Percentiles rank a stretch among this genome's conserved stretches.
These are phyloP conservation scores for Vipera ursinii DNA, from an alignment of 2,797 vertebrate genomes.

Conservation along the genomic window DNA sequence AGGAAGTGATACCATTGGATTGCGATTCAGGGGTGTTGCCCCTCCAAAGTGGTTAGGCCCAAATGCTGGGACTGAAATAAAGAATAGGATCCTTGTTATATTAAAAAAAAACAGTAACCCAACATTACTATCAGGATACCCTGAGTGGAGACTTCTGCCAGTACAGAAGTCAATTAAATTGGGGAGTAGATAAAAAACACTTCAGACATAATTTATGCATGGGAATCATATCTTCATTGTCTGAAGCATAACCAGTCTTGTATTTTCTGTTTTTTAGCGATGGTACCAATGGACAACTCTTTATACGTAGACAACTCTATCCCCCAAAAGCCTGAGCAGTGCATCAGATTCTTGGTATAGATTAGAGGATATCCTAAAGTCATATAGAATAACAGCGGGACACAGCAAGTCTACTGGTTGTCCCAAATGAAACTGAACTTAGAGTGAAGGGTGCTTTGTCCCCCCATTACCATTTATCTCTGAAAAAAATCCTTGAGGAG, in stretches of 20 bases:
- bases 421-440: background rate
- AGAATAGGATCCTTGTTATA: slow-evolving; percentile 26
- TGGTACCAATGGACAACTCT: background rate
- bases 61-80: slow-evolving; percentile 79
- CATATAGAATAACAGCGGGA: background rate
- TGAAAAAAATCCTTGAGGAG: background rate
- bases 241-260: background rate
- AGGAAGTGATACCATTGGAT: slow-evolving; percentile 81
- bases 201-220: background rate
- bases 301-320: background rate
- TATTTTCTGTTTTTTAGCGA: background rate
- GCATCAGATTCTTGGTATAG: background rate
- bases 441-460: background rate
- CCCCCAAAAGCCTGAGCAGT: background rate
- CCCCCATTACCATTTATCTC: background rate
- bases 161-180: background rate
- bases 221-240: background rate
- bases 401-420: background rate
- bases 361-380: background rate
- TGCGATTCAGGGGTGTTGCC: slow-evolving; percentile 73
- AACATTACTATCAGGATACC: background rate
- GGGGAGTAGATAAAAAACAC: background rate
- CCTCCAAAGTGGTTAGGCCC: slow-evolving; percentile 81
- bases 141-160: background rate
- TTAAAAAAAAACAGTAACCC: background rate